Percentiles rank a stretch among this genome's conserved stretches.
These are phyloP conservation scores for Linhomoeus sp. DNA, from an alignment of 2,888 invertebrate genomes.

Conservation along the genomic window DNA sequence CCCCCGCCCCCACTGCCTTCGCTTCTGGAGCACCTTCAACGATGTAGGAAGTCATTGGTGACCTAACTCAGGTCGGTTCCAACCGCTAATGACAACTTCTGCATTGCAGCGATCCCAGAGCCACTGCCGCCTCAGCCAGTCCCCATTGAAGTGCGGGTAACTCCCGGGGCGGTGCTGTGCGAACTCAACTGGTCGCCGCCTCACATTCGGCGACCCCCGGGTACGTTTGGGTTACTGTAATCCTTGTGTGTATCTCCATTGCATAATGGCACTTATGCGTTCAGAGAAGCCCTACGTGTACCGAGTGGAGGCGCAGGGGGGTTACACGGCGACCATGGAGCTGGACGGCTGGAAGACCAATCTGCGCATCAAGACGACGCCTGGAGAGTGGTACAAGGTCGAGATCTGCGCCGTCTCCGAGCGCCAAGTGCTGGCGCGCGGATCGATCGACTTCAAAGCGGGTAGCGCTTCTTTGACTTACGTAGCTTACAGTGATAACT, in stretches of 20 bases:
- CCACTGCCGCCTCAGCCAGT: too few species aligned
- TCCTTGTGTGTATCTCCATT: too few species aligned
- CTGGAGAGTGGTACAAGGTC: constrained; percentile 3
- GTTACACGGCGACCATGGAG: not conserved
- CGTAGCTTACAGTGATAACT: too few species aligned
- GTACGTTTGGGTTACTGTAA: not conserved
- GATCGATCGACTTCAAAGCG: not conserved
- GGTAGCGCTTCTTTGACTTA: too few species aligned
- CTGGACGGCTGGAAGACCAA: not conserved
- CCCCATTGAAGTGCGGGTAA: not conserved
- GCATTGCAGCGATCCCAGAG: too few species aligned
- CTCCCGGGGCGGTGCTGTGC: not conserved
- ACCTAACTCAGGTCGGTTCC: too few species aligned
- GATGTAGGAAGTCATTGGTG: too few species aligned
- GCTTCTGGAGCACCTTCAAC: too few species aligned
- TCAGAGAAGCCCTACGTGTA: not conserved
- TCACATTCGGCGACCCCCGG: not conserved
- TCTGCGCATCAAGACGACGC: constrained; percentile 1
- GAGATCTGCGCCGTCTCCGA: not conserved
- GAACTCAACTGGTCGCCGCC: not conserved
- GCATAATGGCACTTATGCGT: too few species aligned
- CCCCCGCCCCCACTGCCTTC: too few species aligned
- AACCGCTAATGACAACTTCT: too few species aligned
- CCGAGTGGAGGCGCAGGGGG: constrained; percentile 1
- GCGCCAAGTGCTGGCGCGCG: not conserved